Conservation (phyloP, 1,140 invertebrate species). For the Uloborus diversus region DNA sequence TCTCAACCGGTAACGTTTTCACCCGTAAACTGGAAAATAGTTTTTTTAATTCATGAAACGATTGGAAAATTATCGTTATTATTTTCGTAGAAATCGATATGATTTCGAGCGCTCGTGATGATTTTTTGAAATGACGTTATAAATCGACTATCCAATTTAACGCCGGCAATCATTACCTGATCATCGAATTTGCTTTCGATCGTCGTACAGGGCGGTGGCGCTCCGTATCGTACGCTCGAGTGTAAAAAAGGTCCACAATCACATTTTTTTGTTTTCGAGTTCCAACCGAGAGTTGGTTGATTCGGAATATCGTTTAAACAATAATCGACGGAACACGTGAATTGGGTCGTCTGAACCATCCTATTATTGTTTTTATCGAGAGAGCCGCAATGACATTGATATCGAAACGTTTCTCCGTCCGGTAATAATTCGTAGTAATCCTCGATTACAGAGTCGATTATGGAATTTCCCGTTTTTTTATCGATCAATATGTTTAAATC, state of each 20-base stretch:
- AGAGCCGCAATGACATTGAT: neutral
- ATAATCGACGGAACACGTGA: conserved; percentile 2
- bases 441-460: neutral
- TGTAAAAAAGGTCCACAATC: neutral
- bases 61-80: neutral
- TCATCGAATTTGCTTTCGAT: neutral
- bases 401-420: neutral
- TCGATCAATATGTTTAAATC: neutral
- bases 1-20: too few relatives aligned
- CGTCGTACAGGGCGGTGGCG: neutral
- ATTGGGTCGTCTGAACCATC: neutral
- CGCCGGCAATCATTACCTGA: neutral
- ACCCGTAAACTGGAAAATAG: too few relatives aligned
- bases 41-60: neutral
- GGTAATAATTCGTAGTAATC: neutral
- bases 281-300: neutral
- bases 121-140: neutral
- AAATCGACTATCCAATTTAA: neutral
- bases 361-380: neutral
- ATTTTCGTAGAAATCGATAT: neutral
- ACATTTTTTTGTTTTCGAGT: neutral
- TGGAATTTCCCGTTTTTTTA: neutral
- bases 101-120: neutral
- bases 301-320: neutral
- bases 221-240: neutral